phyloP scores from a whole-genome alignment of 2,888 invertebrate genomes.

The Serripes groenlandicus region DNA sequence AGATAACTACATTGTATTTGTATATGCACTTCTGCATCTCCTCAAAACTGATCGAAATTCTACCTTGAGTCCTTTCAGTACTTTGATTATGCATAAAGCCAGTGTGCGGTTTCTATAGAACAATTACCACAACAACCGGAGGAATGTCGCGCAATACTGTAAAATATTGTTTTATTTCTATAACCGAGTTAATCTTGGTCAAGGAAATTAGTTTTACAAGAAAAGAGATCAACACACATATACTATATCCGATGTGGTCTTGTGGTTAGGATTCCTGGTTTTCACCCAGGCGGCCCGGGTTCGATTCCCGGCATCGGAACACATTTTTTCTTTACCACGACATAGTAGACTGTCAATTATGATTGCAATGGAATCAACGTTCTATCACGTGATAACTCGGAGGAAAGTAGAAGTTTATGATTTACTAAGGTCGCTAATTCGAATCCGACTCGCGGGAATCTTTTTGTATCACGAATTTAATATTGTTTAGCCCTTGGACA shows the following conservation, averaged over 20 bases:
- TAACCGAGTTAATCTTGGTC: too few relatives aligned
- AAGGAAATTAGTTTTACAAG: too few relatives aligned
- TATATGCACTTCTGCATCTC: too few relatives aligned
- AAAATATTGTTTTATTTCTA: too few relatives aligned
- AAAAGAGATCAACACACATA: too few relatives aligned
- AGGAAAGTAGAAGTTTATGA: neutral
- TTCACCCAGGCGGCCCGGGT: conserved; percentile 1
- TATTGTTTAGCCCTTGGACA: neutral
- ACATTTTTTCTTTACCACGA: neutral
- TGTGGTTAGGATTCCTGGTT: neutral
- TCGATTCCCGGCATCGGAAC: conserved; percentile 1
- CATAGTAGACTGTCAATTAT: neutral
- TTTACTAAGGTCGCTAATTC: conserved; percentile 14
- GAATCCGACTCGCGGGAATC: conserved; percentile 17
- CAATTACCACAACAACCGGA: too few relatives aligned
- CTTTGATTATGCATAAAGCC: too few relatives aligned
- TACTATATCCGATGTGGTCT: neutral
- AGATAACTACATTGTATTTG: too few relatives aligned
- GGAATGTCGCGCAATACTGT: too few relatives aligned
- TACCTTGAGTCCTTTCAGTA: too few relatives aligned
- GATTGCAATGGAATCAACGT: neutral
- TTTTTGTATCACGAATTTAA: neutral
- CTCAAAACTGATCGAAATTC: too few relatives aligned
- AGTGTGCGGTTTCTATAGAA: too few relatives aligned
- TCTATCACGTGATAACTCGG: conserved; percentile 15